phyloP scores from a whole-genome alignment of 1,140 invertebrate genomes.

The Leucophenga varia region DNA sequence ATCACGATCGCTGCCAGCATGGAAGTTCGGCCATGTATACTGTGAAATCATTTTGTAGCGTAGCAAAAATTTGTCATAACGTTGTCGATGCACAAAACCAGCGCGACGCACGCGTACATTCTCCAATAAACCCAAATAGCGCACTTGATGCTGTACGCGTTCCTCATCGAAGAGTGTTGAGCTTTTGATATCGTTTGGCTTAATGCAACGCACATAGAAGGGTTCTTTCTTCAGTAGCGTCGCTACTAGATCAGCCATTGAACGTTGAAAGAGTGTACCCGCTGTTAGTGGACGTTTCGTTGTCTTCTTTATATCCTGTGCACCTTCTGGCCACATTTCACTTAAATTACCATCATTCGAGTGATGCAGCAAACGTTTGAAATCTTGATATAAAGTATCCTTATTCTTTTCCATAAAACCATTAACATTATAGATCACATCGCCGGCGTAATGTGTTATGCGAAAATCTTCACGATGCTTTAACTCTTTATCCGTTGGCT shows the following conservation, averaged over 20 bases:
- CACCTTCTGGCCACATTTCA: constrained; percentile 95
- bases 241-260: constrained; percentile 86
- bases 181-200: constrained; percentile 92
- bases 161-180: constrained; percentile 67
- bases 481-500: constrained; percentile 78
- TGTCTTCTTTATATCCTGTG: constrained; percentile 86
- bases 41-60: constrained; percentile 96
- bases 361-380: constrained; percentile 86
- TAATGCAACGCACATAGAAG: constrained; percentile 95
- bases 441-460: constrained; percentile 93
- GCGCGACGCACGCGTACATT: constrained; percentile 91
- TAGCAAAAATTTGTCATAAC: constrained; percentile 80
- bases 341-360: constrained; percentile 75
- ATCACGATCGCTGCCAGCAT: constrained; percentile 73
- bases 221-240: constrained; percentile 90
- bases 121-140: constrained; percentile 88
- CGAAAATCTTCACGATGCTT: constrained; percentile 82
- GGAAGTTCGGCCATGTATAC: constrained; percentile 94
- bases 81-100: constrained; percentile 89
- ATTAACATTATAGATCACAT: constrained; percentile 86
- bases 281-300: constrained; percentile 92
- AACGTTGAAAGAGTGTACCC: constrained; percentile 91
- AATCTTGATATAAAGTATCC: constrained; percentile 93
- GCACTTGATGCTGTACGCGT: constrained; percentile 85
- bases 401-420: constrained; percentile 97